Evolutionary conservation across 2,888 invertebrate species (phyloP), one percentile per base, ranked within the genome.

Genomic region (Drosophila barbarae): DNA sequence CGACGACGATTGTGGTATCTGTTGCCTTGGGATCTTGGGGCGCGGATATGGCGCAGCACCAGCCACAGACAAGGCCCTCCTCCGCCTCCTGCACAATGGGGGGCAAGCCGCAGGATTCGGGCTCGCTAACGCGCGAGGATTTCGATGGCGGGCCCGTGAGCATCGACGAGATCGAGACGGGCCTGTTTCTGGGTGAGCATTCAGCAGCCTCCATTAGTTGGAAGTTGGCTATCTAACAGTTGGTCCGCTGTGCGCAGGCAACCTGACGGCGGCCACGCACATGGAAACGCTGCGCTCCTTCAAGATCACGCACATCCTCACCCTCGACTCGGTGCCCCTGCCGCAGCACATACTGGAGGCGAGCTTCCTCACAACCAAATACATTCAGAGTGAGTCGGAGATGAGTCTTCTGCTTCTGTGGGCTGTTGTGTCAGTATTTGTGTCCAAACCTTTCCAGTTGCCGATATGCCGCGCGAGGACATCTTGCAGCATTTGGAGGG

Each of bases 381-480:
- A 92, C 88, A 92, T 96, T 60, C 94, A 95, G 88, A 91, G 94
- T 93, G 89, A 90, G 91, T 7, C 32, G 9, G n/a, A 18, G n/a
- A n/a, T n/a, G n/a, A n/a, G n/a, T 9, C 32, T 9, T 18, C 10
- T 28, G 28, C n/a, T 21, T 18, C 18, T 18, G 30, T 12, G 15
- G 23, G 12, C 9, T 13, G n/a, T n/a, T 18, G 18, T 18, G 18
- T 21, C 32, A 47, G 18, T 18, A 9, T 1, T 18, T 2, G 15
- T 44, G 21, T 36, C n/a, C 30, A 15, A 13, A 13, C 3, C 72
- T 76, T 75, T 75, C 47, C 85, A 94, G 93, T 96, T 86, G 93
- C 95, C 1, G 96, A 96, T 90, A 93, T 95, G 87, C 94, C 95
- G 0, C 93, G 95, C 78, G 96, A 96, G 86, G 97, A 98, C 89